Evolutionary conservation across 2,888 invertebrate genomes (phyloP), one percentile per base, ranked within the genome.

Genomic region (Drosophila conformis): DNA sequence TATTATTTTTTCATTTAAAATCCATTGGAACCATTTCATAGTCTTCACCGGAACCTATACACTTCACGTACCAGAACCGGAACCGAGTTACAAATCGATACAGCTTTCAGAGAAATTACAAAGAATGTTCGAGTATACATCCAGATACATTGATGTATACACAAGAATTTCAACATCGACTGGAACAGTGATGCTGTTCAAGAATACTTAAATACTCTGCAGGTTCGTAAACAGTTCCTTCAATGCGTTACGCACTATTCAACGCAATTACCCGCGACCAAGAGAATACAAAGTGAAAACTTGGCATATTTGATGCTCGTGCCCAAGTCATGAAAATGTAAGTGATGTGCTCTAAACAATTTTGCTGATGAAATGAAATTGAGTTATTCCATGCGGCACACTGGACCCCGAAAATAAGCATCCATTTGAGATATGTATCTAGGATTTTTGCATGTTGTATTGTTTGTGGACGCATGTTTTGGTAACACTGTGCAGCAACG

Each of bases 361-460:
- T 85, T 67, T 87, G 85, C 89, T 78, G 85, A 85, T 87, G 80
- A 87, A 87, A 86, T 82, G 67, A 78, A 87, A 87, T 89, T 89
- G 88, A 87, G 88, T 80, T 80, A 89, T 84, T 68, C 67, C 77
- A 72, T 60, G 67, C 66, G 70, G 64, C 60, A 71, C 60, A 71
- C 70, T 59, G 59, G 42, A n/a, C 38, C 57, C 31, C 38, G n/a
- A 38, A 36, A n/a, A 51, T 15, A 11, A 46, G 40, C 49, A 33
- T 29, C n/a, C 31, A 69, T 18, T 51, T 48, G 46, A 46, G 48
- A 36, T 42, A 10, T 54, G 38, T 38, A 13, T 40, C 25, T 36
- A 69, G 46, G 59, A 46, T 38, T 40, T 51, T 52, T 42, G 35
- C 60, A 38, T 67, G 48, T 7, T 29, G 31, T 11, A 29, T 42